Evolutionary conservation across 1,140 invertebrate species (phyloP), one percentile per base, ranked within the genome.

Genomic region (Drosophila eugracilis): DNA sequence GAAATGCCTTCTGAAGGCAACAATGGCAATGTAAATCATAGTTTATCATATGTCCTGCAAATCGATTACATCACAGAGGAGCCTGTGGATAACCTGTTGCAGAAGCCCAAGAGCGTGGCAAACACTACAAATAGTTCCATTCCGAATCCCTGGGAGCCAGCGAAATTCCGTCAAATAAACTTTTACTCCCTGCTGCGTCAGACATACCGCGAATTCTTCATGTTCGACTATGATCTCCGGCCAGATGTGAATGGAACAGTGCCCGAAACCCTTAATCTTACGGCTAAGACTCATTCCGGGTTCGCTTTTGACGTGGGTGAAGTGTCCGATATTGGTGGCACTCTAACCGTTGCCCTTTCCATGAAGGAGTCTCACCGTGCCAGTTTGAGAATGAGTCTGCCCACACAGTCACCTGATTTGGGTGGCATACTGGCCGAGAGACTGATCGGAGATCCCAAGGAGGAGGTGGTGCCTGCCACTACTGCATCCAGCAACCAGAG

Each of bases 261-360:
- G 22, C 93, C 94, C 0, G 93, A 93, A 24, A 79, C 94, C 2
- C 89, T 96, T 0, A 96, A 96, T 80, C 65, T 96, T 5, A 94
- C 94, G 0, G 93, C 92, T 0, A 91, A 93, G 28, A 92, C 93
- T 42, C 91, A 95, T 6, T 93, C 93, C 53, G 92, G 93, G 12
- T 92, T 96, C 28, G 93, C 93, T 37, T 96, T 96, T 63, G 92
- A 93, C 14, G 91, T 96, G 12, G 93, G 93, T 37, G 91, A 94
- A n/a, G 93, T 95, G 15, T 92, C 94, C 42, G 95, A 96, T 62
- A 94, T 95, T 21, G 95, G 95, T 0, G 95, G 95, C 0, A 95
- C 94, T 0, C 75, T 96, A 4, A 93, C 93, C 1, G 92, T 96
- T 32, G 94, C 94, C 3, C 78, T 95, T 0, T 95, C 94, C 19